Percentiles rank a stretch among this genome's conserved stretches.
These are phyloP conservation scores for Anorthoa munda DNA, from an alignment of 2,888 invertebrate genomes.

Conservation along the genomic window DNA sequence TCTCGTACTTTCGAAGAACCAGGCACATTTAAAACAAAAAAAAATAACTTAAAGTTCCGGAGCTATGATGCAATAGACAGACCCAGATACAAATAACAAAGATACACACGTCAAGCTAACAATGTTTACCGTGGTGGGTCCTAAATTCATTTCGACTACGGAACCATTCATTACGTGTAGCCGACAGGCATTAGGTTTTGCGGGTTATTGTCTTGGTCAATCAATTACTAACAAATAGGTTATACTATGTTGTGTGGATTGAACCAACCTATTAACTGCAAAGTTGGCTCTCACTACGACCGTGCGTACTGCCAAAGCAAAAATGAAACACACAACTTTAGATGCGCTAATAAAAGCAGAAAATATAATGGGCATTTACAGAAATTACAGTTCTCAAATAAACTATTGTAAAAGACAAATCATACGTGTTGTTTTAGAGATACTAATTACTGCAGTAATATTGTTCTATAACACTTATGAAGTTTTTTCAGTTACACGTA, in stretches of 20 bases:
- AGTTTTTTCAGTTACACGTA: too few relatives aligned
- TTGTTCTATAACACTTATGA: neutral
- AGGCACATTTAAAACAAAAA: too few relatives aligned
- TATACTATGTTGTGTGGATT: neutral
- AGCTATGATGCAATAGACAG: too few relatives aligned
- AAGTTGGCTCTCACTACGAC: neutral
- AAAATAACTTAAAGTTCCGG: too few relatives aligned
- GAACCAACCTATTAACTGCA: neutral
- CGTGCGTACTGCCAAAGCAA: neutral
- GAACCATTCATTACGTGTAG: neutral
- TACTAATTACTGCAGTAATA: neutral
- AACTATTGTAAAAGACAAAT: neutral
- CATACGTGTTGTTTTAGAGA: constrained; percentile 6
- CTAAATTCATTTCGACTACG: neutral
- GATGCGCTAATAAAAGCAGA: constrained; percentile 18
- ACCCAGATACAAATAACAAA: too few relatives aligned
- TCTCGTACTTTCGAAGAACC: too few relatives aligned
- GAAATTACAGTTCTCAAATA: constrained; percentile 12
- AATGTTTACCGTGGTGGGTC: too few relatives aligned
- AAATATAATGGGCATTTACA: constrained; percentile 30
- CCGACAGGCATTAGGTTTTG: neutral
- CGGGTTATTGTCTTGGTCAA: neutral
- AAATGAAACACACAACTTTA: neutral
- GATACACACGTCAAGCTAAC: too few relatives aligned
- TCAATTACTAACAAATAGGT: neutral